Percentiles rank a stretch among this genome's conserved stretches.
These are phyloP conservation scores for Mesodorylaimus sp. DNA, from an alignment of 2,888 invertebrate genomes.

Conservation along the genomic window DNA sequence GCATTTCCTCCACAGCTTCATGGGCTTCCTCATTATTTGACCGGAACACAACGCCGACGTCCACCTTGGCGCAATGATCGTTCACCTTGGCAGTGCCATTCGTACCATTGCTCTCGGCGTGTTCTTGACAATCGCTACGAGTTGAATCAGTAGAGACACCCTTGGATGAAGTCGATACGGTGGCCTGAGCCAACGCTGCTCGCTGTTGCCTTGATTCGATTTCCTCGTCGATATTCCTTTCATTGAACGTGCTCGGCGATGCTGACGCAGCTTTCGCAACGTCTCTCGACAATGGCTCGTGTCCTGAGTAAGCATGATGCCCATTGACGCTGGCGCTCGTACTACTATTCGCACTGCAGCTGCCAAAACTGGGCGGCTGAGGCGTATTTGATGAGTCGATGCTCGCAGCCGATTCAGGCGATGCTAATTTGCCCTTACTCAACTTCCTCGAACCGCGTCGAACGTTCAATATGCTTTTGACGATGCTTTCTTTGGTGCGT, in stretches of 20 bases:
- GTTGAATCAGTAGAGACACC: too few species aligned
- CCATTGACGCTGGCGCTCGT: neutral
- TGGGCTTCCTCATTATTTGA: conserved; percentile 11
- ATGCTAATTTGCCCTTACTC: conserved; percentile 13
- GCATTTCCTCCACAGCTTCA: conserved; percentile 10
- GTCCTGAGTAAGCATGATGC: neutral
- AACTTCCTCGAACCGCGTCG: conserved; percentile 17
- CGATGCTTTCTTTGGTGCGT: conserved; percentile 10
- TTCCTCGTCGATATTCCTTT: conserved; percentile 24
- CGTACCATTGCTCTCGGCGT: neutral
- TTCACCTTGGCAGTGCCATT: neutral
- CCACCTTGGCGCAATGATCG: neutral
- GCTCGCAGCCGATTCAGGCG: neutral
- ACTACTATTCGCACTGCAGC: neutral
- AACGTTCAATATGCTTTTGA: conserved; percentile 16
- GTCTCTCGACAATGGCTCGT: neutral
- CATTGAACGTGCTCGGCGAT: conserved; percentile 10
- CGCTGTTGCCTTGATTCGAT: conserved; percentile 14
- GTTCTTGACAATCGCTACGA: neutral
- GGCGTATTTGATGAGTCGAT: neutral
- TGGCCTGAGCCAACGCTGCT: neutral
- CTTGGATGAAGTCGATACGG: neutral
- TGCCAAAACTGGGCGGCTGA: neutral
- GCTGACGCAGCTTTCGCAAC: neutral
- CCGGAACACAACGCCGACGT: conserved; percentile 3